Conservation (phyloP, 2,888 invertebrate species). For the Piscicola geometra region DNA sequence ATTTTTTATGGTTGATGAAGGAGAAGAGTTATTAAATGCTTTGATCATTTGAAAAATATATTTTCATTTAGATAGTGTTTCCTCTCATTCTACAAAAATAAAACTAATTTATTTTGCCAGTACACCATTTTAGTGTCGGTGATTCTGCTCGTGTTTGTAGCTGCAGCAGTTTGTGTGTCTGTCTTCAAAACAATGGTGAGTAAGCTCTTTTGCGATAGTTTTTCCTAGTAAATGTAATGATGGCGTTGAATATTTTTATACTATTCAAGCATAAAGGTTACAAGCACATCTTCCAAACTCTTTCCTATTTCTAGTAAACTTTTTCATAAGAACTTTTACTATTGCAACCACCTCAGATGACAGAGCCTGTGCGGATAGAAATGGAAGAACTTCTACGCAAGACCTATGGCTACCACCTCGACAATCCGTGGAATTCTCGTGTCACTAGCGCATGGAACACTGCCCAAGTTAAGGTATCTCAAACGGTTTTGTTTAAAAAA, state of each 20-base stretch:
- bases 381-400: slow-evolving; percentile 22
- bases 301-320: neutral
- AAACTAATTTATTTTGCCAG: too few species aligned
- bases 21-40: too few species aligned
- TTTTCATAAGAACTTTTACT: neutral
- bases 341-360: neutral
- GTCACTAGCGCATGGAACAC: slow-evolving; percentile 22
- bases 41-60: too few species aligned
- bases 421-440: slow-evolving; percentile 12
- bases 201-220: neutral
- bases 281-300: neutral
- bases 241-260: too few species aligned
- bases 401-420: slow-evolving; percentile 17
- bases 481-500: neutral
- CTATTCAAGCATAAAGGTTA: too few species aligned
- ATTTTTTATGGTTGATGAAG: too few species aligned
- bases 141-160: slow-evolving; percentile 2
- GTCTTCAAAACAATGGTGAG: slow-evolving; percentile 27
- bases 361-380: neutral
- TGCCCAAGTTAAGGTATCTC: slow-evolving; percentile 8
- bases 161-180: slow-evolving; percentile 13
- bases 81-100: too few species aligned
- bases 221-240: too few species aligned
- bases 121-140: neutral
- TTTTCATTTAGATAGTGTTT: too few species aligned